Evolutionary conservation across 64 coral and sea anemone species (phyloP), one percentile per base, ranked within the genome.

Genomic region (Orbicella faveolata): DNA sequence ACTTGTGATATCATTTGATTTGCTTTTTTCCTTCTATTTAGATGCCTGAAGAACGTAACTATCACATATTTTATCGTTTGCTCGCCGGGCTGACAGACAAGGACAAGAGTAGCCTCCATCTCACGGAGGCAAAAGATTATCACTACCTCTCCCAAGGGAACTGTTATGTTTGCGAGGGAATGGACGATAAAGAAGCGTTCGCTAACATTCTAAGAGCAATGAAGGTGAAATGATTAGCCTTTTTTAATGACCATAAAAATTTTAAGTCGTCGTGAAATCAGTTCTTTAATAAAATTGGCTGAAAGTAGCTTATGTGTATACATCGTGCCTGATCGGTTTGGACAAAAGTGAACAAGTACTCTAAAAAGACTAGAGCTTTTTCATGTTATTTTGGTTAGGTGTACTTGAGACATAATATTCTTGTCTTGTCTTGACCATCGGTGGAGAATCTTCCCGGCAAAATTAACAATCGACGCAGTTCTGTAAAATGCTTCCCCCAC

Each of bases 1-100:
- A 23, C 20, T 20, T 25, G 19, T 21, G 19, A 23, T 68, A 68
- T 9, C 21, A 61, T 35, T 33, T 15, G 25, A 7, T 63, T 81
- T 69, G 39, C 13, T 20, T 63, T 36, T 37, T 64, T 21, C 3
- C 19, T 37, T 53, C 7, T 53, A 19, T 92, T 53, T 57, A 96
- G 95, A 96, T 96, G 95, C 88, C 95, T 1, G 90, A 98, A 18
- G 96, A 98, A 65, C 76, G 96, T 17, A 98, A 98, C 73, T 98
- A 98, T 81, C 96, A 98, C 79, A 98, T 98, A 16, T 98, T 98
- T 59, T 98, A 98, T 59, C 89, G 96, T 59, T 83, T 98, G 89
- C 86, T 98, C 11, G 83, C 89, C 64, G 96, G 96, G 11, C 84
- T 98, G 80, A 86, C 26, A n/a, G 34, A 73, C 26, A 65, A 84